phyloP scores from a whole-genome alignment of 2,797 vertebrate genomes.

The Lateolabrax maculatus region DNA sequence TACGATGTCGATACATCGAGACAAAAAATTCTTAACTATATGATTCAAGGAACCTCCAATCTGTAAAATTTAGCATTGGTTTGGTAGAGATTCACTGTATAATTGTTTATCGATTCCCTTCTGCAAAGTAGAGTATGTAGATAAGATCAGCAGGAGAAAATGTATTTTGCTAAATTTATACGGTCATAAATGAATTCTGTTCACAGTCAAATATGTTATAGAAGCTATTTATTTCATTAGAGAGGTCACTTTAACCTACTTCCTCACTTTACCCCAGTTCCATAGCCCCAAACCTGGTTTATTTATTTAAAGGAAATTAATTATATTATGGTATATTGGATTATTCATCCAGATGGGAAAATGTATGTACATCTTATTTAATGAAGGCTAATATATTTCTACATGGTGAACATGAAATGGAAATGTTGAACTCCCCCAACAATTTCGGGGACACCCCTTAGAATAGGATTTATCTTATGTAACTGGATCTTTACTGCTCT shows the following conservation, averaged over 20 bases:
- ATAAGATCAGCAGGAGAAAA: constrained; percentile 85
- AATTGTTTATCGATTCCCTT: constrained; percentile 84
- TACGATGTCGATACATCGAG: constrained; percentile 57
- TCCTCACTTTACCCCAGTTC: constrained; percentile 65
- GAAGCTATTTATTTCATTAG: constrained; percentile 80
- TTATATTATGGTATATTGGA: constrained; percentile 74
- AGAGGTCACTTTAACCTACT: constrained; percentile 74
- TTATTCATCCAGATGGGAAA: constrained; percentile 63
- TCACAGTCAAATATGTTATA: constrained; percentile 79
- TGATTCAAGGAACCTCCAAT: constrained; percentile 78
- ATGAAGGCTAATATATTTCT: constrained; percentile 76
- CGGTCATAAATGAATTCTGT: constrained; percentile 80
- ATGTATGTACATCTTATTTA: constrained; percentile 73
- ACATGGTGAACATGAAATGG: constrained; percentile 64
- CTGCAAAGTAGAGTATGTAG: constrained; percentile 87
- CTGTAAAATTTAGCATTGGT: constrained; percentile 84
- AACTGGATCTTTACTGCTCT: constrained; percentile 62
- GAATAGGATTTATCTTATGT: constrained; percentile 62
- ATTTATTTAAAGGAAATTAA: constrained; percentile 76
- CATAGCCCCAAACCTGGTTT: constrained; percentile 64
- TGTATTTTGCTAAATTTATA: constrained; percentile 91
- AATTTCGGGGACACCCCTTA: constrained; percentile 47
- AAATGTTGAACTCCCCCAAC: constrained; percentile 59
- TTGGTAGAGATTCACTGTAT: constrained; percentile 85
- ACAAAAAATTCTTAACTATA: constrained; percentile 63